Conservation (phyloP, 1,140 invertebrate genomes). For the Sycophila sp. region DNA sequence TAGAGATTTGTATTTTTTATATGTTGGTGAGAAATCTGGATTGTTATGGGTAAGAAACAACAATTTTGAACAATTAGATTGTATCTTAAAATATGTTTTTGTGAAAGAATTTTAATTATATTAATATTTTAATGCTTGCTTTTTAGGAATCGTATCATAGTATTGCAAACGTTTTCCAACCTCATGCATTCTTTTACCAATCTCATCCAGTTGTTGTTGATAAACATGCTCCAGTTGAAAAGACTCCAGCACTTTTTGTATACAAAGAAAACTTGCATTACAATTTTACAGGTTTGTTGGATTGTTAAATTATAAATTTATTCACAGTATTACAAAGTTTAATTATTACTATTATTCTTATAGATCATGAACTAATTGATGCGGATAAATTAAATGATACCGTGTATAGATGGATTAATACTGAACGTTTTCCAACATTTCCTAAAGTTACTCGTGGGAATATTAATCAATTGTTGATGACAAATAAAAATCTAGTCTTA, state of each 20-base stretch:
- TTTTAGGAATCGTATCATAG: slow-evolving; percentile 78
- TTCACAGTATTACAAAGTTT: background rate
- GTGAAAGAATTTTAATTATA: background rate
- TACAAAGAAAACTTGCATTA: slow-evolving; percentile 83
- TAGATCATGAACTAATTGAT: slow-evolving; percentile 62
- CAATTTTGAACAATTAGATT: too few relatives aligned
- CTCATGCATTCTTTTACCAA: slow-evolving; percentile 87
- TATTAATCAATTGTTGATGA: slow-evolving; percentile 83
- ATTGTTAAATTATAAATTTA: slow-evolving; percentile 5
- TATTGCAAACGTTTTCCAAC: slow-evolving; percentile 81
- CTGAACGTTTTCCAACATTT: slow-evolving; percentile 90
- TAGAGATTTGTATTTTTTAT: slow-evolving; percentile 88
- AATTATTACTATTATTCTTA: slow-evolving; percentile 33
- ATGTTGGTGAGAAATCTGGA: slow-evolving; percentile 80
- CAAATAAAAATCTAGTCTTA: slow-evolving; percentile 87
- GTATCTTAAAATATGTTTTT: slow-evolving; percentile 16
- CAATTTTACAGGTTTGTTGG: slow-evolving; percentile 73
- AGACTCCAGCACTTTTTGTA: slow-evolving; percentile 80
- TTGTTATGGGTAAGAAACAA: slow-evolving; percentile 79
- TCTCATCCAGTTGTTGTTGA: slow-evolving; percentile 74
- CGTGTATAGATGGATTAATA: slow-evolving; percentile 86
- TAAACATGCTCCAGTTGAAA: slow-evolving; percentile 74
- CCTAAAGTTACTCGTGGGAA: slow-evolving; percentile 87
- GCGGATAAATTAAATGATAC: slow-evolving; percentile 72
- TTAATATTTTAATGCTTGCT: slow-evolving; percentile 21